Evolutionary conservation across 2,888 invertebrate species (phyloP).

Genomic region (Macroteleia sp.): DNA sequence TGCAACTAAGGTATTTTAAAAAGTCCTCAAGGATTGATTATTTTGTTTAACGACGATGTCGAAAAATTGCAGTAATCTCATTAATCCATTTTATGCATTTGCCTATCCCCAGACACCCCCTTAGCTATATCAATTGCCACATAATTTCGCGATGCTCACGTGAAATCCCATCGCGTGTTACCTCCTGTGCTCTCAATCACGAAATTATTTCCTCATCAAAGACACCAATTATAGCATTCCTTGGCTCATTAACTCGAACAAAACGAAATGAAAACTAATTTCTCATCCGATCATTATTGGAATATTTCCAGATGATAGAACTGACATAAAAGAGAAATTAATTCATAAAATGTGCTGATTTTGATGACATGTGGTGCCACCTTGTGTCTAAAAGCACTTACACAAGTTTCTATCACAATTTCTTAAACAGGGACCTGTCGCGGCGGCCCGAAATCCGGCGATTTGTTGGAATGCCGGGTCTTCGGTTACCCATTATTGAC

Average conservation of each 20-base stretch:
- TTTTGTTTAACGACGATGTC: too few species aligned
- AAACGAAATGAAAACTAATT: constrained; percentile 5
- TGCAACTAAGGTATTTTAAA: too few species aligned
- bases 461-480: constrained; percentile 8
- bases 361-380: neutral
- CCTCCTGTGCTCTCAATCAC: constrained; percentile 1
- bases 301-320: too few species aligned
- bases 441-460: neutral
- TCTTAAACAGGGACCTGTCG: neutral
- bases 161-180: constrained; percentile 30
- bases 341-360: neutral
- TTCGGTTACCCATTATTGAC: constrained; percentile 25
- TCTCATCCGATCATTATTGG: neutral
- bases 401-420: constrained; percentile 18
- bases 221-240: constrained; percentile 5
- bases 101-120: neutral
- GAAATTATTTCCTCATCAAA: constrained; percentile 21
- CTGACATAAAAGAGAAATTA: too few species aligned
- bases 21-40: too few species aligned
- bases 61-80: too few species aligned
- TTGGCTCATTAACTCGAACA: neutral
- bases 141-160: constrained; percentile 17
- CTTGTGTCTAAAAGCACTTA: constrained; percentile 11
- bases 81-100: constrained; percentile 9
- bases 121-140: neutral